Base-by-base conservation (phyloP, 2,888 invertebrate species). In the Cheilosia soror region DNA sequence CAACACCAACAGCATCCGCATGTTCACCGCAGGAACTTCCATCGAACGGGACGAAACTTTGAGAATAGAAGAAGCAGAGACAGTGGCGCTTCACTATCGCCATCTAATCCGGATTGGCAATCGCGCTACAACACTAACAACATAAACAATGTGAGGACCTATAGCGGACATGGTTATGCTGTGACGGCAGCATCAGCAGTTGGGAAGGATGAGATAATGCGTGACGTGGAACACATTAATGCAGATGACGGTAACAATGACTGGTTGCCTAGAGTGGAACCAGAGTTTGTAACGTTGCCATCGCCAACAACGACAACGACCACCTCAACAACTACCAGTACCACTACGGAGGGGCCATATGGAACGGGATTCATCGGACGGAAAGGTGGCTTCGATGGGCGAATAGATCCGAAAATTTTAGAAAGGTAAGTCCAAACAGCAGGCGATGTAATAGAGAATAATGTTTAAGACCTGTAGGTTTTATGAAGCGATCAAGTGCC, bases 161-260 rank as follows among this genome's bases (percentile, higher is more conserved):
- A 47, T 20, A 69, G 55, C 51, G 85, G 85, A 15, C 76, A 72
- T 55, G 68, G 85, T 4, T 72, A 77, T 58, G 51, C 85, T n/a
- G 69, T 55, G 42, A 60, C 58, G 31, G 60, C 62, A 51, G 51
- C 84, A 49, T 27, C 80, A 20, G 42, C 71, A 47, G 55, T 27
- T 13, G 85, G 85, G 1, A 85, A 85, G 47, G 85, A 85, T 76
- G 85, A 77, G 62, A 85, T 85, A 81, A 85, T 85, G 85, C 85
- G 85, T 80, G 85, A 85, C 62, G 85, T 85, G 29, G 85, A 85
- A 44, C 76, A 85, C 57, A 81, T 85, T 44, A 85, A 77, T 63
- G 76, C 55, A 55, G 77, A 81, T 53, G 81, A 81, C 62, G 63
- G 77, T 25, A 72, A 44, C 81, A 81, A 77, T 63, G 85, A 81